A percentile compares a stretch with the other conserved stretches of the same genome.
Conservation (phyloP, 2,888 invertebrate species). For the Oxyteleia sp. region DNA sequence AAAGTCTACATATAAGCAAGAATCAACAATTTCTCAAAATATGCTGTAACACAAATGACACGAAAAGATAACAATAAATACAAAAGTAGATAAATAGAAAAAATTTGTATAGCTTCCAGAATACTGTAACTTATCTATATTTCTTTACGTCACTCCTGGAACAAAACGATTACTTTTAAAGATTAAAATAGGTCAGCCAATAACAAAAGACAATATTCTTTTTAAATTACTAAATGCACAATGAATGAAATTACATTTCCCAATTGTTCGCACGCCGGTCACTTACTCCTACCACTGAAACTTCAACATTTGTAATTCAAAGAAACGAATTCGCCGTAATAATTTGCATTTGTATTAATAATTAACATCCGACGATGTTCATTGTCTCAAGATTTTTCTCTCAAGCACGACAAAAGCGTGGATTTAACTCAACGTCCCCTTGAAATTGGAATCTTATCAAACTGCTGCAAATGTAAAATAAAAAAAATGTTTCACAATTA, state of each 20-base stretch:
- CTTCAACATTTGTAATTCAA: constrained; percentile 34
- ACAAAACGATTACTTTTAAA: no score
- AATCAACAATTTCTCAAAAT: no score
- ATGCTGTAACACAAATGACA: no score
- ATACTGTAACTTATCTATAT: no score
- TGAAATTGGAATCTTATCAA: constrained; percentile 1
- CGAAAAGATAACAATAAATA: no score
- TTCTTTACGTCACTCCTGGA: no score
- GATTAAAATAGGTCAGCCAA: not conserved
- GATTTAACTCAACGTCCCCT: not conserved
- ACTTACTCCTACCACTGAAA: constrained; percentile 21
- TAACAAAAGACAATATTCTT: not conserved
- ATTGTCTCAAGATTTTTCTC: constrained; percentile 36
- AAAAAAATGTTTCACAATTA: constrained; percentile 1
- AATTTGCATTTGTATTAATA: constrained; percentile 46
- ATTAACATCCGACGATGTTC: constrained; percentile 16
- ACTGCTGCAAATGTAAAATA: constrained; percentile 1
- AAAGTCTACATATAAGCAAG: no score
- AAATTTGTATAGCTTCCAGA: no score
- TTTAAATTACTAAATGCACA: constrained; percentile 7
- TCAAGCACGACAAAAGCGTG: constrained; percentile 2
- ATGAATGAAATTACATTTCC: not conserved
- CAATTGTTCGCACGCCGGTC: constrained; percentile 28
- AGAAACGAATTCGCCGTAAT: constrained; percentile 44
- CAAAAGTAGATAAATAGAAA: no score